A percentile compares a stretch with the other conserved stretches of the same genome.
Evolutionary conservation across 2,113 vertebrate genomes (phyloP).

Genomic region (Amblyornis subalaris): DNA sequence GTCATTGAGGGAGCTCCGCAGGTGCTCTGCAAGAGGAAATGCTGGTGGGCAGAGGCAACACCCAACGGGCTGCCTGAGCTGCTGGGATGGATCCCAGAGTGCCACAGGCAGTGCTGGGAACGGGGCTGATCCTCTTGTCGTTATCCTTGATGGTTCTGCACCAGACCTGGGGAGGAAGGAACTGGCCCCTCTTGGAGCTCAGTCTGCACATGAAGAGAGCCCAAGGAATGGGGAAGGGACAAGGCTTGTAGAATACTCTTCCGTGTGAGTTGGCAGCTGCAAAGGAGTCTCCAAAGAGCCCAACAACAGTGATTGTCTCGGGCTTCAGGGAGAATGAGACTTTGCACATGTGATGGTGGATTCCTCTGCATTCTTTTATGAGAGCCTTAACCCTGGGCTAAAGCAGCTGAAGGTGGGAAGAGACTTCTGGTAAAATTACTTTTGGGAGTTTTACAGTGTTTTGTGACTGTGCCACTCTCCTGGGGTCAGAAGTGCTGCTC

Average conservation of each 20-base stretch:
- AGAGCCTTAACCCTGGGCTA: neutral
- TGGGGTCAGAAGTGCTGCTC: neutral
- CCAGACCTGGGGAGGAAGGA: neutral
- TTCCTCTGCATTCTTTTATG: neutral
- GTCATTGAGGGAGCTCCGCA: slow-evolving; percentile 64
- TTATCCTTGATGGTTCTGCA: neutral
- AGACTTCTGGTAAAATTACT: neutral
- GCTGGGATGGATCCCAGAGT: neutral
- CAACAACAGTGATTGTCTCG: neutral
- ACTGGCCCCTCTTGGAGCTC: neutral
- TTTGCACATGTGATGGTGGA: neutral
- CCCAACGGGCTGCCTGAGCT: neutral
- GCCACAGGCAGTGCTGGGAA: neutral
- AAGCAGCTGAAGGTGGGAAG: neutral
- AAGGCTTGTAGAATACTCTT: neutral
- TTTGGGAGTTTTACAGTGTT: neutral
- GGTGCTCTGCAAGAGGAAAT: slow-evolving; percentile 66
- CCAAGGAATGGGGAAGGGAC: neutral
- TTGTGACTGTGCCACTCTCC: neutral
- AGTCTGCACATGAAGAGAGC: neutral
- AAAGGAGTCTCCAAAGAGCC: neutral
- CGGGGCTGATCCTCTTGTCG: neutral
- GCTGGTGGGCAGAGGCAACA: neutral
- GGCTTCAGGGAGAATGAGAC: neutral
- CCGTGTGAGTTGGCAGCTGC: neutral